phyloP scores from a whole-genome alignment of 64 coral and sea anemone species.

The Hydrozoanthus tunicans region DNA sequence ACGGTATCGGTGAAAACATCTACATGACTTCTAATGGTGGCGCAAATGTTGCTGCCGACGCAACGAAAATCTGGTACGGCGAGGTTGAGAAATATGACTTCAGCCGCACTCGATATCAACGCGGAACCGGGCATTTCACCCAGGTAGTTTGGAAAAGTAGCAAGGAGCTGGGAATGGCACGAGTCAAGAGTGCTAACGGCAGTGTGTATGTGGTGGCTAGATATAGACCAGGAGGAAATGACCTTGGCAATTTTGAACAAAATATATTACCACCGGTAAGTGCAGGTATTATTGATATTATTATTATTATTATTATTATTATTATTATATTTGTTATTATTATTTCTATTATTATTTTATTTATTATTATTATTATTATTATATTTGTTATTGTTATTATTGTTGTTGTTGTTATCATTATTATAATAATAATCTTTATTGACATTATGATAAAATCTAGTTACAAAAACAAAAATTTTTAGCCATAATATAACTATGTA shows the following conservation, averaged over 20 bases:
- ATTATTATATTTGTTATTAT: too few relatives aligned
- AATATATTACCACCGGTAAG: slow-evolving; percentile 81
- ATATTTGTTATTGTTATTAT: too few relatives aligned
- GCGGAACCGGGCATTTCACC: slow-evolving; percentile 79
- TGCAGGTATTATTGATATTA: not conserved
- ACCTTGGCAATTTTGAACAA: slow-evolving; percentile 50
- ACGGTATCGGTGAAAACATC: slow-evolving; percentile 41
- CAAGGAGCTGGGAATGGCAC: slow-evolving; percentile 75
- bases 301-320: not conserved
- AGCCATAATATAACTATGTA: too few relatives aligned
- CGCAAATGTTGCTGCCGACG: slow-evolving; percentile 47
- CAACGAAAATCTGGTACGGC: slow-evolving; percentile 74
- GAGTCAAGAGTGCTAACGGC: slow-evolving; percentile 59
- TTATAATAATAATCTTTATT: too few relatives aligned
- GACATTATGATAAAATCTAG: too few relatives aligned
- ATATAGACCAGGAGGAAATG: slow-evolving; percentile 76
- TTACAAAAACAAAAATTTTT: too few relatives aligned
- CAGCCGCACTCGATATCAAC: slow-evolving; percentile 28
- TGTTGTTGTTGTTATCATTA: too few relatives aligned
- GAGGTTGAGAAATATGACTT: slow-evolving; percentile 82
- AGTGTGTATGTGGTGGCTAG: slow-evolving; percentile 72
- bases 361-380: too few relatives aligned
- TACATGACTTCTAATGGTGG: slow-evolving; percentile 21
- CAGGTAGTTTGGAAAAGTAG: slow-evolving; percentile 81
- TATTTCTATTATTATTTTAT: too few relatives aligned